Conservation (phyloP, 2,113 vertebrate species). For the Aphyosemion australe region DNA sequence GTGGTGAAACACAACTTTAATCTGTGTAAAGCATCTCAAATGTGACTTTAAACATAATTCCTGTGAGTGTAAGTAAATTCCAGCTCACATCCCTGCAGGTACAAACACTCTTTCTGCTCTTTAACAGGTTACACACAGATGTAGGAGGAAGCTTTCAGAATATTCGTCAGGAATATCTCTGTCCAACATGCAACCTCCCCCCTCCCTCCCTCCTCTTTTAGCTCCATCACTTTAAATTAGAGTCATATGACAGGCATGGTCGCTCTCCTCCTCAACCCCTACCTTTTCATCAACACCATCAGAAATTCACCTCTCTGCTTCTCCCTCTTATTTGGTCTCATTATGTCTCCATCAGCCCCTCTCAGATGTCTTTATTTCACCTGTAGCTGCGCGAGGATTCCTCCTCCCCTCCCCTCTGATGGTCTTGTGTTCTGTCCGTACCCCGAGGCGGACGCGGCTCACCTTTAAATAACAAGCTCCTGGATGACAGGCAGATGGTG, state of each 20-base stretch:
- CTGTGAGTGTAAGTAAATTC: no score
- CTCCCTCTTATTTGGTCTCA: slow-evolving; percentile 25
- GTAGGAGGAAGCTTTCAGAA: slow-evolving; percentile 29
- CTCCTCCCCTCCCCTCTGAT: neutral
- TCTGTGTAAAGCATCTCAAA: no score
- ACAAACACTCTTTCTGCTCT: no score
- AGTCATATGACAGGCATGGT: slow-evolving; percentile 56
- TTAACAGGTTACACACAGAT: no score
- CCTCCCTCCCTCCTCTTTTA: slow-evolving; percentile 52
- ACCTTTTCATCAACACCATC: slow-evolving; percentile 29
- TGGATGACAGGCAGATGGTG: slow-evolving; percentile 54
- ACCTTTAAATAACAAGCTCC: slow-evolving; percentile 67
- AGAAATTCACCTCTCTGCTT: slow-evolving; percentile 14
- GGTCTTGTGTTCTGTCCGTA: slow-evolving; percentile 44
- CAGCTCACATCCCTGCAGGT: no score
- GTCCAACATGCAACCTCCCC: slow-evolving; percentile 54
- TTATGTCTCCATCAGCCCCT: slow-evolving; percentile 26
- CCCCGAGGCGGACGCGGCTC: slow-evolving; percentile 39
- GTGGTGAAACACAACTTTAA: neutral
- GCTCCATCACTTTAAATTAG: slow-evolving; percentile 71
- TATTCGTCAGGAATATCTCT: slow-evolving; percentile 61
- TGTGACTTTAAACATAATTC: no score
- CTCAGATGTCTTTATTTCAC: slow-evolving; percentile 34
- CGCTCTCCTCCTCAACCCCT: slow-evolving; percentile 14
- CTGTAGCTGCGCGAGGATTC: slow-evolving; percentile 32